Conservation (phyloP, 2,113 vertebrate genomes). For the Syrrhaptes paradoxus region DNA sequence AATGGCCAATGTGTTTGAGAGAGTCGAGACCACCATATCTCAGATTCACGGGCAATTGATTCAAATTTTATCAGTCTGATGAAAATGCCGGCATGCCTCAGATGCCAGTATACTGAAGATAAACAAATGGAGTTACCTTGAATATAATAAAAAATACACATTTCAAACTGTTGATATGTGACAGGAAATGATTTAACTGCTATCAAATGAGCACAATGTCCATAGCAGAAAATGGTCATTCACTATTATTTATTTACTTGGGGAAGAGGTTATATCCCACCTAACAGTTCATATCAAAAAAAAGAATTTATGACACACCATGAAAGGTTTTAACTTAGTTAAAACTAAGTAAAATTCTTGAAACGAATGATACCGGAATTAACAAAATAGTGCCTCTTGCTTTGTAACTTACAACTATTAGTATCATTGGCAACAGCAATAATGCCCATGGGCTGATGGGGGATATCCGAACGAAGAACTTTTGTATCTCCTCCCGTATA, state of each 20-base stretch:
- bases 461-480: slow-evolving; percentile 92
- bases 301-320: background rate
- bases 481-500: slow-evolving; percentile 94
- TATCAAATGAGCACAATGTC: background rate
- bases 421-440: slow-evolving; percentile 94
- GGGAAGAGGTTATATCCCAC: background rate
- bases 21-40: background rate
- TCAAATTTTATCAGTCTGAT: background rate
- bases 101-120: background rate
- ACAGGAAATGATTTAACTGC: background rate
- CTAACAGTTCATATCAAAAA: background rate
- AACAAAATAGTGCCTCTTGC: background rate
- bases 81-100: background rate
- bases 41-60: background rate
- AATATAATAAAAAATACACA: background rate
- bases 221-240: background rate
- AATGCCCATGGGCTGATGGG: slow-evolving; percentile 97
- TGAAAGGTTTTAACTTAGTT: background rate
- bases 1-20: background rate
- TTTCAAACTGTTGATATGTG: background rate
- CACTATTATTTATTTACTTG: background rate
- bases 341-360: background rate
- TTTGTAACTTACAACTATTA: slow-evolving; percentile 90
- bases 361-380: background rate
- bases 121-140: background rate